Evolutionary conservation across 2,888 invertebrate species (phyloP).

Genomic region (Drosophila tripunctata): DNA sequence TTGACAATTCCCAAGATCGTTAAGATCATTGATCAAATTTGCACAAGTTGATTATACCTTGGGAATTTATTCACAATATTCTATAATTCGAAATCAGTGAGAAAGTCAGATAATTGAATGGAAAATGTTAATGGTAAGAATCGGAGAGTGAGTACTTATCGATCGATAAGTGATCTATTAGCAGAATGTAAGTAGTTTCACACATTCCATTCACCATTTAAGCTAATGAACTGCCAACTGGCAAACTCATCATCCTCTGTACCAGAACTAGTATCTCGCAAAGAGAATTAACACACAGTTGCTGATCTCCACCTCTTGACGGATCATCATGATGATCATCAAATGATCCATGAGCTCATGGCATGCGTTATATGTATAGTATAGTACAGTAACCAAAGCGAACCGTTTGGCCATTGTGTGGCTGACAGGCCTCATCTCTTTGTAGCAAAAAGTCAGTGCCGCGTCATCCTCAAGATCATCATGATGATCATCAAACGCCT

Average conservation of each 20-base stretch:
- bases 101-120: constrained; percentile 3
- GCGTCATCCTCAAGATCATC: constrained; percentile 22
- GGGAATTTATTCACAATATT: neutral
- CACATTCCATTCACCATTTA: constrained; percentile 67
- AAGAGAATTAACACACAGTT: neutral
- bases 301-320: constrained; percentile 34
- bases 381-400: constrained; percentile 51
- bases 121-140: neutral
- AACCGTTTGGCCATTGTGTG: constrained; percentile 63
- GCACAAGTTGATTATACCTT: neutral
- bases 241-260: constrained; percentile 42
- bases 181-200: constrained; percentile 59
- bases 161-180: constrained; percentile 71
- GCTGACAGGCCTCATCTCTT: constrained; percentile 48
- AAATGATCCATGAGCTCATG: constrained; percentile 31
- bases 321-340: constrained; percentile 15
- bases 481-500: constrained; percentile 43
- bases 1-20: neutral
- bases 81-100: constrained; percentile 6
- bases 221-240: constrained; percentile 64
- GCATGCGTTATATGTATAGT: constrained; percentile 10
- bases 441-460: constrained; percentile 36
- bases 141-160: neutral
- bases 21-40: neutral
- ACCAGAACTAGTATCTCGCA: too few species aligned